phyloP scores from a whole-genome alignment of 2,888 invertebrate genomes.

The Cheilosia impressa region DNA sequence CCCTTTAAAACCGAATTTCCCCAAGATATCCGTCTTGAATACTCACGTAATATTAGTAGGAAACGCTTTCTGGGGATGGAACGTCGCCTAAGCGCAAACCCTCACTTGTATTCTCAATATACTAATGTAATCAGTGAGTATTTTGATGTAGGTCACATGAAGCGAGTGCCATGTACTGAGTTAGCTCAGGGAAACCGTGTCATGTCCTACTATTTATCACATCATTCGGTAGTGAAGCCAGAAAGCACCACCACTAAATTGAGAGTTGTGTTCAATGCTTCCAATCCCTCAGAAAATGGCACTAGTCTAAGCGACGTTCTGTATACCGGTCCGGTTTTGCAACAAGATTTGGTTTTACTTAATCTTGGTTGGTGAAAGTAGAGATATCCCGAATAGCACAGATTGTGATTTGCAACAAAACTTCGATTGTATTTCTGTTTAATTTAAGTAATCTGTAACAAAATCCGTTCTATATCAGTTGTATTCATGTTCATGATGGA shows the following conservation, averaged over 20 bases:
- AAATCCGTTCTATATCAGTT: too few relatives aligned
- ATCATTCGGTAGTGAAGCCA: constrained; percentile 58
- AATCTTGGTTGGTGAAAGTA: constrained; percentile 65
- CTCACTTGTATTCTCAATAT: neutral
- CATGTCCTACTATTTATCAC: constrained; percentile 36
- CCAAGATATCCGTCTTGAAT: neutral
- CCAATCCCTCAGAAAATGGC: constrained; percentile 64
- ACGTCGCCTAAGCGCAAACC: neutral
- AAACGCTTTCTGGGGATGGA: constrained; percentile 15
- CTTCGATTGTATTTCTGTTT: too few relatives aligned
- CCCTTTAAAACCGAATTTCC: constrained; percentile 20
- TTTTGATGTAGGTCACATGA: constrained; percentile 15
- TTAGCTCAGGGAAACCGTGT: neutral
- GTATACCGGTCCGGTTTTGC: constrained; percentile 67
- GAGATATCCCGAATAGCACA: too few relatives aligned
- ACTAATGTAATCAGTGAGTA: constrained; percentile 32
- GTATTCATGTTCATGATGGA: too few relatives aligned
- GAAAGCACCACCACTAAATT: constrained; percentile 74
- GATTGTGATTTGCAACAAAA: too few relatives aligned
- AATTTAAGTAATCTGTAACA: too few relatives aligned
- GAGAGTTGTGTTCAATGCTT: constrained; percentile 77
- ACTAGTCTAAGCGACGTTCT: constrained; percentile 68
- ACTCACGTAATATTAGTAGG: neutral
- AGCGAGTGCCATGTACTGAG: neutral
- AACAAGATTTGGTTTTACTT: constrained; percentile 28